Evolutionary conservation across 2,113 vertebrate genomes (phyloP).

Genomic region (Bombycilla garrulus): DNA sequence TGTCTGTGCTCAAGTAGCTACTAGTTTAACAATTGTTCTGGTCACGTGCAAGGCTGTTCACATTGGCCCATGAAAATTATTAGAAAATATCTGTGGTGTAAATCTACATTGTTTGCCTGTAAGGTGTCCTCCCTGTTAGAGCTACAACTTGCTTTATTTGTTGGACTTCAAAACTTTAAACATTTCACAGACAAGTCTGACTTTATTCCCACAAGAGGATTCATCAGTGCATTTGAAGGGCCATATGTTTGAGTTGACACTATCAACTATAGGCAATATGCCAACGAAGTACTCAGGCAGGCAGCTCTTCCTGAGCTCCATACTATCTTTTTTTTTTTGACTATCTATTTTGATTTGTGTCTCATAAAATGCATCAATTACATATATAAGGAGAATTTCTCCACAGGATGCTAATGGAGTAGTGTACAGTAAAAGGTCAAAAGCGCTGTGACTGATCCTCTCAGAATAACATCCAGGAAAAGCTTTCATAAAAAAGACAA

Average conservation of each 20-base stretch:
- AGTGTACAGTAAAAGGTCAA: slow-evolving; percentile 52
- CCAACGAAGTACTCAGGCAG: slow-evolving; percentile 14
- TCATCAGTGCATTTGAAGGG: slow-evolving; percentile 54
- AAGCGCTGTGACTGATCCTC: slow-evolving; percentile 15
- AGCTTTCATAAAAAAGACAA: slow-evolving; percentile 43
- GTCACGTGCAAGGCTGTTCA: neutral
- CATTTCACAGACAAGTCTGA: slow-evolving; percentile 23
- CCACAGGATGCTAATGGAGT: slow-evolving; percentile 33
- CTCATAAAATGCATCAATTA: slow-evolving; percentile 47
- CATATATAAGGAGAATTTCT: slow-evolving; percentile 27
- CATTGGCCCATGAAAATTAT: neutral
- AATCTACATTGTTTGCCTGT: neutral
- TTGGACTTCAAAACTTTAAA: slow-evolving; percentile 30
- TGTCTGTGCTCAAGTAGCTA: neutral
- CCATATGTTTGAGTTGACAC: slow-evolving; percentile 25
- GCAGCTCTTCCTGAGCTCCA: slow-evolving; percentile 1
- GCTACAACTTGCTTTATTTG: neutral
- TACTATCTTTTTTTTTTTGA: slow-evolving; percentile 40
- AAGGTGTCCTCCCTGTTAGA: neutral
- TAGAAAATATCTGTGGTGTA: neutral
- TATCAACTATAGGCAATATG: slow-evolving; percentile 41
- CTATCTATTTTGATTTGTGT: slow-evolving; percentile 60
- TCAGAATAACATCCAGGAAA: slow-evolving; percentile 25
- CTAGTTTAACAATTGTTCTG: neutral
- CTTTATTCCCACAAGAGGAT: slow-evolving; percentile 22